A percentile compares a stretch with the other conserved stretches of the same genome.
These are phyloP conservation scores for Sympetrum striolatum DNA, from an alignment of 2,888 invertebrate genomes.

Conservation along the genomic window DNA sequence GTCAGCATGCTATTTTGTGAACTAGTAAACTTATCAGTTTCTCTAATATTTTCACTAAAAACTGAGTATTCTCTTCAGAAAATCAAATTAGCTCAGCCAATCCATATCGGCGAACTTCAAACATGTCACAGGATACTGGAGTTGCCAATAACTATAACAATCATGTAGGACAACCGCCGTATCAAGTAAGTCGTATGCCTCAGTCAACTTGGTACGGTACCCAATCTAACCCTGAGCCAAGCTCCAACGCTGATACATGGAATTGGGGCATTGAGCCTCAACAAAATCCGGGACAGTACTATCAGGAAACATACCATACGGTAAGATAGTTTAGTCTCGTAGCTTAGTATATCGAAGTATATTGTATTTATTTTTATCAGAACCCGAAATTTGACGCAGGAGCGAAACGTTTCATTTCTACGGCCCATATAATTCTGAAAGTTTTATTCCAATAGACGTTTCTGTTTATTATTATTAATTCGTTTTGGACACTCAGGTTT, in stretches of 20 bases:
- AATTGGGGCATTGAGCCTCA: slow-evolving; percentile 30
- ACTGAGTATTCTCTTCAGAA: background rate
- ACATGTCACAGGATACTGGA: slow-evolving; percentile 19
- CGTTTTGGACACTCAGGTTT: too few species aligned
- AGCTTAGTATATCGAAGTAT: background rate
- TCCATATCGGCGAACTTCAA: slow-evolving; percentile 13
- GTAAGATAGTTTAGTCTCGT: background rate
- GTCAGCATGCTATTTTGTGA: background rate
- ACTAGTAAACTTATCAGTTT: background rate
- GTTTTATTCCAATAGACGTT: too few species aligned
- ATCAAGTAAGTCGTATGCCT: slow-evolving; percentile 15
- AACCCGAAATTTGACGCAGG: too few species aligned
- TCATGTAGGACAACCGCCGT: background rate
- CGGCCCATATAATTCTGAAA: too few species aligned
- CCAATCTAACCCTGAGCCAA: background rate
- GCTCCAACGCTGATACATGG: background rate
- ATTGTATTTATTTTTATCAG: background rate
- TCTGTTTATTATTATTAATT: too few species aligned
- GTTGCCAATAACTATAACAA: background rate
- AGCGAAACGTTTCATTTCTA: too few species aligned
- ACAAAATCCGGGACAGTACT: slow-evolving; percentile 9
- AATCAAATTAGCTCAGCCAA: background rate
- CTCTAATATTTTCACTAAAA: background rate
- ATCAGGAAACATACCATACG: background rate
- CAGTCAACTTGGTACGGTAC: slow-evolving; percentile 14